phyloP scores from a whole-genome alignment of 2,113 vertebrate genomes.

The Pimephales promelas region DNA sequence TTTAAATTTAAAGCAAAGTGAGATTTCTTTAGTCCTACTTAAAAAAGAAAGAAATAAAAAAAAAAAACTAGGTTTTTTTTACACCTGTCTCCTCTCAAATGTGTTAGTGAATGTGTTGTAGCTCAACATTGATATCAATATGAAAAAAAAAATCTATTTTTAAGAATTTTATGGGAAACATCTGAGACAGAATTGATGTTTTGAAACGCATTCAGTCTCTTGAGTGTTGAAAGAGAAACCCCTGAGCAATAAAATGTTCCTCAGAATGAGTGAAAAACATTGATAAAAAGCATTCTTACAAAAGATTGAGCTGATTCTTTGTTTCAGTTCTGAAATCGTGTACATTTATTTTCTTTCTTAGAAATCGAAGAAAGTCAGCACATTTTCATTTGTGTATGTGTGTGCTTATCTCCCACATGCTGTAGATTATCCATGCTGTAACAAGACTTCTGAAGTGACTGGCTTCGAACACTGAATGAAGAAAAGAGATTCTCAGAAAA shows the following conservation, averaged over 20 bases:
- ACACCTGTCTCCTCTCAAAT: not conserved
- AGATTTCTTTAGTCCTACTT: not conserved
- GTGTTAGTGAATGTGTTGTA: not conserved
- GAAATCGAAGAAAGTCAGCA: not conserved
- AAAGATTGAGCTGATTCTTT: slow-evolving; percentile 31
- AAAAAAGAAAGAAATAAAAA: not conserved
- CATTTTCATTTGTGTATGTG: not conserved
- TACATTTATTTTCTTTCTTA: slow-evolving; percentile 1
- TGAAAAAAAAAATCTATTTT: not conserved
- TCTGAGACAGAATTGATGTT: not conserved
- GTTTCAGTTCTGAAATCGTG: not conserved
- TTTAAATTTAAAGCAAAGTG: not conserved
- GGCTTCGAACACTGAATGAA: slow-evolving; percentile 19
- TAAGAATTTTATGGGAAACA: not conserved
- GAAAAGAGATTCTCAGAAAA: slow-evolving; percentile 2
- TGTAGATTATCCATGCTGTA: slow-evolving; percentile 10
- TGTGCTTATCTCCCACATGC: not conserved
- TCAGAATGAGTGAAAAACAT: not conserved
- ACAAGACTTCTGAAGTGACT: slow-evolving; percentile 6
- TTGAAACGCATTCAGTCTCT: not conserved
- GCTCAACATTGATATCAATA: not conserved
- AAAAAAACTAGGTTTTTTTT: no score
- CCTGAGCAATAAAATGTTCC: not conserved
- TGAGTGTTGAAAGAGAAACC: not conserved
- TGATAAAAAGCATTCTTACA: not conserved